phyloP scores from a whole-genome alignment of 2,888 invertebrate species.

The Julus scandinavius region DNA sequence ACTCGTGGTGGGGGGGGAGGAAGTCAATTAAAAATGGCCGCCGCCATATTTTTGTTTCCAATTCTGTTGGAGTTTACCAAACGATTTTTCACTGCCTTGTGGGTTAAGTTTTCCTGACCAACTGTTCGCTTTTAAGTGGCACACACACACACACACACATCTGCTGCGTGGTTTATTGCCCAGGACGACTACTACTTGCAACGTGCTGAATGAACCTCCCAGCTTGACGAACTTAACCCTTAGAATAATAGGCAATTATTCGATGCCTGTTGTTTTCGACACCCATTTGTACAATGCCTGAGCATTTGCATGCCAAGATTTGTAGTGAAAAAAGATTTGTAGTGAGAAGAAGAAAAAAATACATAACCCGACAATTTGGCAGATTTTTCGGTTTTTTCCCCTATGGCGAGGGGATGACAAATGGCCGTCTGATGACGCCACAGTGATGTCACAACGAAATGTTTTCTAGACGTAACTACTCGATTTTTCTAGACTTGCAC shows the following conservation, averaged over 20 bases:
- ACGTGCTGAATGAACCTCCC: not conserved
- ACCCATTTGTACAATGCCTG: too few species aligned
- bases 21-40: not conserved
- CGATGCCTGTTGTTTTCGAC: not conserved
- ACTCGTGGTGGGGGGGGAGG: too few species aligned
- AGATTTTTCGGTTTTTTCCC: too few species aligned
- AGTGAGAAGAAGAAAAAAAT: too few species aligned
- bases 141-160: not conserved
- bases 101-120: constrained; percentile 18
- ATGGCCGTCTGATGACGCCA: not conserved
- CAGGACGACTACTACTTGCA: not conserved
- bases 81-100: not conserved
- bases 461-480: not conserved
- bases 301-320: too few species aligned
- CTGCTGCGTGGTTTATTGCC: constrained; percentile 10
- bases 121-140: not conserved
- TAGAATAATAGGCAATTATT: constrained; percentile 9
- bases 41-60: not conserved
- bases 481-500: not conserved
- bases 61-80: not conserved
- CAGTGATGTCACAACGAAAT: not conserved
- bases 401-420: too few species aligned
- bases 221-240: constrained; percentile 10
- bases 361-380: too few species aligned
- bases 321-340: too few species aligned